Evolutionary conservation across 1,140 invertebrate genomes (phyloP).

Genomic region (Macrotrachela quadricornifera): DNA sequence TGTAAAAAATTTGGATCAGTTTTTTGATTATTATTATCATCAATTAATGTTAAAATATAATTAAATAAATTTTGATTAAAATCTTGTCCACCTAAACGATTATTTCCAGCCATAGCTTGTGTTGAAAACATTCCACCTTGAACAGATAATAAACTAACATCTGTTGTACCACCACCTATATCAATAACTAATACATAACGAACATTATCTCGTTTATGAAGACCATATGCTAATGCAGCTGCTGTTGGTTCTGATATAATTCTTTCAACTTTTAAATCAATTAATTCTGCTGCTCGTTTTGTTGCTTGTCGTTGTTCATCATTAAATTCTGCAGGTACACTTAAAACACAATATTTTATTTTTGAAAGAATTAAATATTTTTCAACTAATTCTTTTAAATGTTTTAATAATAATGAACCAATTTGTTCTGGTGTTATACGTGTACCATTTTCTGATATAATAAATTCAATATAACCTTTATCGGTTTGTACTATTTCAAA

Average conservation of each 20-base stretch:
- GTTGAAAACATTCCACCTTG: constrained; percentile 36
- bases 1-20: too few relatives aligned
- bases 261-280: constrained; percentile 23
- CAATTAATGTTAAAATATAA: constrained; percentile 17
- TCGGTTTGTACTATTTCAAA: constrained; percentile 17
- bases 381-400: constrained; percentile 16
- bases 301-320: constrained; percentile 24
- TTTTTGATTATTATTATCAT: not conserved
- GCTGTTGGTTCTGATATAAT: constrained; percentile 28
- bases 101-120: constrained; percentile 32
- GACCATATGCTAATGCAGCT: constrained; percentile 25
- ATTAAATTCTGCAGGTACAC: constrained; percentile 30
- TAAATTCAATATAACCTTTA: not conserved
- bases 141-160: constrained; percentile 32
- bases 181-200: constrained; percentile 31
- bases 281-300: constrained; percentile 18
- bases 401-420: constrained; percentile 19
- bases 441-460: not conserved
- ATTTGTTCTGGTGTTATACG: constrained; percentile 17
- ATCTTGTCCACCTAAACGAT: constrained; percentile 31
- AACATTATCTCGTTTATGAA: constrained; percentile 14
- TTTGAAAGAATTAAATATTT: too few relatives aligned
- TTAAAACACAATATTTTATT: constrained; percentile 19
- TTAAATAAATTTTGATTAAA: constrained; percentile 30
- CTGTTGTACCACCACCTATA: constrained; percentile 33